Conservation (phyloP, 23 tunicate genomes). For the Aplidium turbinatum region DNA sequence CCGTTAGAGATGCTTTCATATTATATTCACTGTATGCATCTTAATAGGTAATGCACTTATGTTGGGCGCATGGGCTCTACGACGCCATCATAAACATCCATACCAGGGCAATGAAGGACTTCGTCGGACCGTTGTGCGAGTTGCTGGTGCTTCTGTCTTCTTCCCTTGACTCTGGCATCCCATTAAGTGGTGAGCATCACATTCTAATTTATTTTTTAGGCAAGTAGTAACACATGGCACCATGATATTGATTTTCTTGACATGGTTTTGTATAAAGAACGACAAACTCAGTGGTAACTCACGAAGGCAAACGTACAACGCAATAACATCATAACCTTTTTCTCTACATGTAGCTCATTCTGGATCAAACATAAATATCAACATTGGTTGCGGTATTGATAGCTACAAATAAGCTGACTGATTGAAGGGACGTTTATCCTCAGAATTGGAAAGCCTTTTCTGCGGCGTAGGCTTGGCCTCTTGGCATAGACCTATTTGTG, state of each 20-base stretch:
- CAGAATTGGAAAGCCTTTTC: no score
- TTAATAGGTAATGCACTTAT: conserved; percentile 74
- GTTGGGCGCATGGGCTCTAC: conserved; percentile 89
- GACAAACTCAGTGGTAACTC: neutral
- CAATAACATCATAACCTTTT: no score
- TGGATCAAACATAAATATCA: no score
- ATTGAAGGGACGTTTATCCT: no score
- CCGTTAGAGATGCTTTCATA: no score
- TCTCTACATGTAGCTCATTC: no score
- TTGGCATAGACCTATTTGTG: no score
- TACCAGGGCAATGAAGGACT: conserved; percentile 85
- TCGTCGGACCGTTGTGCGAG: conserved; percentile 71
- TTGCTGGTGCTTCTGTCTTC: conserved; percentile 48
- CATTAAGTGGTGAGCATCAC: conserved; percentile 57
- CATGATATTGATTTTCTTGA: neutral
- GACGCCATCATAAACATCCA: conserved; percentile 90
- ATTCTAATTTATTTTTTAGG: neutral
- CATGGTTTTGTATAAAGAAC: neutral
- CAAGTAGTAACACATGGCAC: neutral
- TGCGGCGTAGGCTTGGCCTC: no score
- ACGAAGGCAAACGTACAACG: no score
- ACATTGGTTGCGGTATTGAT: no score
- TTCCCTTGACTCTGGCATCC: conserved; percentile 43
- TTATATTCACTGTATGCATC: no score
- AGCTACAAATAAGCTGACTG: no score